A percentile compares a stretch with the other conserved stretches of the same genome.
phyloP scores from a whole-genome alignment of 2,797 vertebrate species.

The Lophotriccus pileatus region DNA sequence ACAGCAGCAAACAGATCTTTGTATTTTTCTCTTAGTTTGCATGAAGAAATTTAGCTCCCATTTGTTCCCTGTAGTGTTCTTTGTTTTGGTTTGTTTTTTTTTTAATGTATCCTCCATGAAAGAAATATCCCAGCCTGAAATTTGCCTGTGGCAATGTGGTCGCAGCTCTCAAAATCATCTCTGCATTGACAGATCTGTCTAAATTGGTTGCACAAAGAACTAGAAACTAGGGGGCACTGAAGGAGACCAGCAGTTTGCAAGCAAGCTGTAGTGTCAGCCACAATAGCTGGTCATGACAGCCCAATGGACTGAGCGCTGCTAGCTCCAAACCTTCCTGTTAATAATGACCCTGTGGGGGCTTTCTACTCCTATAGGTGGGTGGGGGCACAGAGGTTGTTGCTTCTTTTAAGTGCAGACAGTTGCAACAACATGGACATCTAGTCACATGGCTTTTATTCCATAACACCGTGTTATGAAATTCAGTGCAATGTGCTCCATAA shows the following conservation, averaged over 20 bases:
- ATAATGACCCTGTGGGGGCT: not conserved
- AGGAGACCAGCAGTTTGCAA: not conserved
- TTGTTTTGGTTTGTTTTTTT: not conserved
- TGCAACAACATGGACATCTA: not conserved
- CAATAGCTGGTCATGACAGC: not conserved
- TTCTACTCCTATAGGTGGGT: not conserved
- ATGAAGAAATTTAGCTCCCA: not conserved
- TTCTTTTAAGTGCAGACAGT: not conserved
- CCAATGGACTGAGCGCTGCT: not conserved
- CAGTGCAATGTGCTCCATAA: not conserved
- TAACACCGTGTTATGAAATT: not conserved
- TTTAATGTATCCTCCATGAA: not conserved
- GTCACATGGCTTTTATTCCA: accelerated
- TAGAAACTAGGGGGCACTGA: not conserved
- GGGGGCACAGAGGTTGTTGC: not conserved
- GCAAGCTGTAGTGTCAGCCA: not conserved
- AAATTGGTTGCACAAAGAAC: not conserved
- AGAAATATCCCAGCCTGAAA: not conserved
- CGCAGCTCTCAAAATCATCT: not conserved
- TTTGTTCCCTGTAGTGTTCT: not conserved
- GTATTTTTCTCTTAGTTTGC: not conserved
- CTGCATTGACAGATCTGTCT: not conserved
- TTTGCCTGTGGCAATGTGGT: not conserved
- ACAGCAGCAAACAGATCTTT: not conserved
- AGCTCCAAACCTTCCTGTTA: not conserved